Evolutionary conservation across 2,113 vertebrate species (phyloP), one percentile per base, ranked within the genome.

Genomic region (Lampris incognitus): DNA sequence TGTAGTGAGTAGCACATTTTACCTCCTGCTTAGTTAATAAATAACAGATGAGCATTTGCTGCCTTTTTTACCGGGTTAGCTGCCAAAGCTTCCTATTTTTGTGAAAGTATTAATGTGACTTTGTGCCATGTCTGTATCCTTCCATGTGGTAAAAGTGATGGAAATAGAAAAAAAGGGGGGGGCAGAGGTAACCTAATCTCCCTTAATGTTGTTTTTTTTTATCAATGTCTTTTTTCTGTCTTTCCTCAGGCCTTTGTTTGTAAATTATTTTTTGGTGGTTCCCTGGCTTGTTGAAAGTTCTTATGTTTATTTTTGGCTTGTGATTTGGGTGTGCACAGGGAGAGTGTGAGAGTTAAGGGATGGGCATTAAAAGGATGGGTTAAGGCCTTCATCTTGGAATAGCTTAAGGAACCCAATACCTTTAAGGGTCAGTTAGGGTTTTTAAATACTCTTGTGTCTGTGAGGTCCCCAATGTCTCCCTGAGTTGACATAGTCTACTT

Each of bases 41-140:
- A 54, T 48, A 69, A 39, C 67, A 69, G 52, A 69, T 68, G n/a
- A 55, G 52, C 8, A n/a, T 69, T 37, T 69, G 41, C 40, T 69
- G 41, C 58, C 58, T 69, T 38, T 9, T 69, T 42, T 56, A 41
- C 51, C 11, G 37, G 42, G 39, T 6, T 44, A 56, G 37, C 40
- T 68, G 46, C n/a, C 37, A 37, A 66, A 11, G 6, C 2, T 5
- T n/a, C 1, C 9, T 37, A 49, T 66, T 38, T 36, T 66, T 51
- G 13, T 56, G 13, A 6, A 57, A 69, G 5, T 57, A 38, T 58
- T 55, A 51, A 52, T 51, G 64, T 37, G 44, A 51, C 64, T 38
- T 40, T 57, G 39, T 52, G 38, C 38, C 36, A 13, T 52, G 40
- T 58, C 41, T 57, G 42, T 11, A 24, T 69, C 50, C 24, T 24